A percentile compares a stretch with the other conserved stretches of the same genome.
phyloP scores from a whole-genome alignment of 2,888 invertebrate species.

The Amphipoea lucens region DNA sequence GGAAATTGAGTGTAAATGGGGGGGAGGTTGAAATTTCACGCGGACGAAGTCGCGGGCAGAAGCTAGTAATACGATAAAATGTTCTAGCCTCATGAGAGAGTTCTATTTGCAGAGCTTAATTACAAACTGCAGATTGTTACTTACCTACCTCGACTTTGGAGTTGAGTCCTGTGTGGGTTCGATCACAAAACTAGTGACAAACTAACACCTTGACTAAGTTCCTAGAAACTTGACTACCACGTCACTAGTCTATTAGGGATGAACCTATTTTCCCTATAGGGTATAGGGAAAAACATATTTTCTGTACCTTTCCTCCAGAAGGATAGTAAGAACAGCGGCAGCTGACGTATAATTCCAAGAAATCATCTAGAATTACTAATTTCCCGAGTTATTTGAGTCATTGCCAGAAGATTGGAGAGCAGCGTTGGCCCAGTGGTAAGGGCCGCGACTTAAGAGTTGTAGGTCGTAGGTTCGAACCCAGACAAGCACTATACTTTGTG shows the following conservation, averaged over 20 bases:
- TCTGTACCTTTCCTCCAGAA: no score
- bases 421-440: no score
- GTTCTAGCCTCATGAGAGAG: not conserved
- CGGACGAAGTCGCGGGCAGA: no score
- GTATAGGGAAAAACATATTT: not conserved
- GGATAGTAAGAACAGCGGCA: not conserved
- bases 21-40: no score
- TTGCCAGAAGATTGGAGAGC: no score
- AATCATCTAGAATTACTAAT: not conserved
- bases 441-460: no score
- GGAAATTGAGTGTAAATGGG: no score
- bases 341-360: not conserved
- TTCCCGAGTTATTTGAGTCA: no score
- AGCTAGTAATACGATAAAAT: not conserved
- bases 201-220: not conserved
- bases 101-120: not conserved
- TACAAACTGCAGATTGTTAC: not conserved
- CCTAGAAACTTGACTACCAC: not conserved
- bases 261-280: no score
- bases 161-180: constrained; percentile 15
- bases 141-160: not conserved
- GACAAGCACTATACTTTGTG: no score
- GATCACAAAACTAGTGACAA: not conserved
- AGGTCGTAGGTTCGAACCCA: no score
- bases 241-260: not conserved